These are phyloP conservation scores for Heliconius nattereri DNA, from an alignment of 1,140 invertebrate species.

Conservation along the genomic window DNA sequence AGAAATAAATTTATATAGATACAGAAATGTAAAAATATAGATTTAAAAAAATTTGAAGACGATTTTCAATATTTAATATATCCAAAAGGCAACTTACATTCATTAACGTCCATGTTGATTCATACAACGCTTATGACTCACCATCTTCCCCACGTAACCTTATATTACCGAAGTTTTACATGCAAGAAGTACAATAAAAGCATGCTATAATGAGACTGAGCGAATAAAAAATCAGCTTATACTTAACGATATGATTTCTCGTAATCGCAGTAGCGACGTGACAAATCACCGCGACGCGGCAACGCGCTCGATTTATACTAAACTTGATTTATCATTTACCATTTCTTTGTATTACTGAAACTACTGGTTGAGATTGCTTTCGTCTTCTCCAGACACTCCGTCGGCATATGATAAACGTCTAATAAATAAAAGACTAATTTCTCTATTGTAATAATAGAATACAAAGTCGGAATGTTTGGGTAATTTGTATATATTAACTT, in stretches of 20 bases:
- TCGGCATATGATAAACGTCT: slow-evolving; percentile 19
- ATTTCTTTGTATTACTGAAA: slow-evolving; percentile 26
- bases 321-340: slow-evolving; percentile 37
- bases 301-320: slow-evolving; percentile 30
- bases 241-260: slow-evolving; percentile 23
- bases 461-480: too few species aligned
- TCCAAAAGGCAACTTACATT: background rate
- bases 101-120: background rate
- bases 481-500: too few species aligned
- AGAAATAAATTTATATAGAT: too few species aligned
- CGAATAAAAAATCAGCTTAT: background rate
- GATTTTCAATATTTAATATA: too few species aligned
- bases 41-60: too few species aligned
- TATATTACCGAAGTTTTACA: background rate
- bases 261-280: slow-evolving; percentile 25
- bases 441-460: background rate
- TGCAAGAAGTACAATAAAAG: slow-evolving; percentile 16
- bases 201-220: slow-evolving; percentile 16
- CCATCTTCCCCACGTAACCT: background rate
- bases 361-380: slow-evolving; percentile 30
- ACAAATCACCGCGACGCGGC: slow-evolving; percentile 39
- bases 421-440: background rate
- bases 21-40: too few species aligned
- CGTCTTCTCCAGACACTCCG: slow-evolving; percentile 27
- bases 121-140: background rate